These are phyloP conservation scores for Meriones psammophilus DNA, from an alignment of 2,797 vertebrate species.

Conservation along the genomic window DNA sequence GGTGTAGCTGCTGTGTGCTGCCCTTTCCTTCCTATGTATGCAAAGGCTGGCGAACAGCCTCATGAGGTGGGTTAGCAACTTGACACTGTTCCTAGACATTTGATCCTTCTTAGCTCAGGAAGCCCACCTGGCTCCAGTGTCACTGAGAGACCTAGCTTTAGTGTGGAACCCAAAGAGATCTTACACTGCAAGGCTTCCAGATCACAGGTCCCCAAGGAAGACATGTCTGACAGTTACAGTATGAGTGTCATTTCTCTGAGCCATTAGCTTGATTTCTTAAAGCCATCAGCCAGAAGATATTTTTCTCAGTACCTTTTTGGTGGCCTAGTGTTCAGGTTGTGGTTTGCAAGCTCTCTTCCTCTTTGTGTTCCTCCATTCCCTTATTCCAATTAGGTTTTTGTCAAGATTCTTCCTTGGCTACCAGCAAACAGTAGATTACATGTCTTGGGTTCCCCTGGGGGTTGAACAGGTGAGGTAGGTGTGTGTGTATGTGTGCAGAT, in stretches of 20 bases:
- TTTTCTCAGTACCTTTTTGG: not conserved
- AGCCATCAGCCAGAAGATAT: not conserved
- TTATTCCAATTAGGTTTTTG: slow-evolving; percentile 34
- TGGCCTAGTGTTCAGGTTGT: not conserved
- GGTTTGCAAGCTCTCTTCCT: not conserved
- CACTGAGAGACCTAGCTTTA: not conserved
- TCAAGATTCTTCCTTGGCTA: not conserved
- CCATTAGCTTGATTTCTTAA: slow-evolving; percentile 20
- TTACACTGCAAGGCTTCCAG: not conserved
- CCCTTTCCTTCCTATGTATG: not conserved
- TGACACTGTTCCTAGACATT: not conserved
- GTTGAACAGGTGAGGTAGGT: not conserved
- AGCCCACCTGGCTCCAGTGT: not conserved
- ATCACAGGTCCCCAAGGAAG: not conserved
- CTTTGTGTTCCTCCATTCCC: not conserved
- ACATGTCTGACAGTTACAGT: not conserved
- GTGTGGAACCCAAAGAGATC: not conserved
- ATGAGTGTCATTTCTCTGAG: not conserved
- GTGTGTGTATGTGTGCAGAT: not conserved
- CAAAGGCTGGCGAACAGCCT: not conserved
- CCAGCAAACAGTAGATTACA: slow-evolving; percentile 22
- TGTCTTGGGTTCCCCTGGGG: slow-evolving; percentile 30
- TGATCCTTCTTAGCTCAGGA: not conserved
- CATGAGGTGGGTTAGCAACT: not conserved
- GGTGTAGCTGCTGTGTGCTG: not conserved